Base-by-base conservation (phyloP, 2,113 vertebrate species). In the Bostrychus sinensis region DNA sequence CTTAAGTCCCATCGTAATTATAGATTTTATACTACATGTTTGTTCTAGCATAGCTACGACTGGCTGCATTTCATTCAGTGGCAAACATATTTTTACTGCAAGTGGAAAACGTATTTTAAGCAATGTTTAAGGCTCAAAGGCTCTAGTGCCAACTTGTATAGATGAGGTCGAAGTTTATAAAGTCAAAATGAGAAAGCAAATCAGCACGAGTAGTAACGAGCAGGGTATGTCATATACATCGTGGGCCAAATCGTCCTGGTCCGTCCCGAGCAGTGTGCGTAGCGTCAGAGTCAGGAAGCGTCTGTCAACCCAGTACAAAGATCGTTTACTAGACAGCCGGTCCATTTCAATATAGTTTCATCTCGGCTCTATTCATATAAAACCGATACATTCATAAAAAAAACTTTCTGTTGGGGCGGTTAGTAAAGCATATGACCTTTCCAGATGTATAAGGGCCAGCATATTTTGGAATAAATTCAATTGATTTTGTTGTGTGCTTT, bases 201-300 rank as follows among this genome's bases (percentile, higher is more conserved):
- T 2, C 5, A 7, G 8, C 3, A 32, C 30, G 30, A 32, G 5
- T 5, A 32, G 3, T 32, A 32, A 32, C 5, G 8, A 32, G 8
- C 5, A 7, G 30, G 8, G 3, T 7, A 0, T 10, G 5, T 26
- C 7, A 14, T n/a, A 23, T n/a, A 55, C n/a, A 23, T 6, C 32
- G 39, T 11, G 41, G 54, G n/a, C n/a, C n/a, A n/a, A n/a, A 34
- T 38, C 25, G 38, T 61, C 42, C 41, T 17, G 9, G 14, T 7
- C 37, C 53, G 48, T 59, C 25, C 22, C 14, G 17, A 23, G 53
- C 51, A 28, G 14, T 3, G 17, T 25, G 22, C 43, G 37, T 71
- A 65, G 59, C 68, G 59, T 28, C 26, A 54, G 78, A 72, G 76
- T 69, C 70, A 75, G 80, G 75, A 88, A 86, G 63, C 66, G 55